Evolutionary conservation across 37 sponge, comb jelly and placozoan genomes (phyloP), one percentile per base, ranked within the genome.

Genomic region (Haliclona indistincta): DNA sequence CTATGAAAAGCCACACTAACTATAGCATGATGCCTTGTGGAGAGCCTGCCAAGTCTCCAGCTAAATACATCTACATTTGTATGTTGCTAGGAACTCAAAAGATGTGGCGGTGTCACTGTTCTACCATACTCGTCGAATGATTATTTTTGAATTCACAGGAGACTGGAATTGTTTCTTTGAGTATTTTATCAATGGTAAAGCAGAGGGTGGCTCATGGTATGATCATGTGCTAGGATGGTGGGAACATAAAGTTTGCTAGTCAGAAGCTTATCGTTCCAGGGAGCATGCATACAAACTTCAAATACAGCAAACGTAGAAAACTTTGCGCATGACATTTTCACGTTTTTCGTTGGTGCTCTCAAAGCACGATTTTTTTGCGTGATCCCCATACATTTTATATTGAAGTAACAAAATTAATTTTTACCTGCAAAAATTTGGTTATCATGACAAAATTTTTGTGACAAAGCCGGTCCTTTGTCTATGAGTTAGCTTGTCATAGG

Each of bases 31-130:
- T 78, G 42, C 87, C 87, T 25, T 56, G 83, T 67, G 81, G 80
- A 25, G 70, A 30, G 17, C 81, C 87, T 19, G 32, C 29, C 39
- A 49, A 71, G 42, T 58, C 71, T 52, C 68, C 80, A 17, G 74
- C 73, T 38, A 90, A 90, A 68, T 90, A 85, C 66, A 80, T 90
- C 74, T 76, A n/a, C n/a, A n/a, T n/a, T n/a, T n/a, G n/a, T n/a
- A 75, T 29, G 85, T 81, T 28, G 66, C 41, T 19, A 36, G 91
- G 22, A 85, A 90, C 69, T 86, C 91, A 3, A 85, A 85, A 37
- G 91, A 90, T 63, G 79, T 79, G 2, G 43, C 62, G 2, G 91
- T 90, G 29, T 90, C 91, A 4, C 42, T 80, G 26, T 85, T 32
- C 40, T 82, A 87, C 63, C 45, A 63, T 20, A 37, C 35, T 35